Conservation (phyloP, 2,113 vertebrate species). For the Myotis brandtii region DNA sequence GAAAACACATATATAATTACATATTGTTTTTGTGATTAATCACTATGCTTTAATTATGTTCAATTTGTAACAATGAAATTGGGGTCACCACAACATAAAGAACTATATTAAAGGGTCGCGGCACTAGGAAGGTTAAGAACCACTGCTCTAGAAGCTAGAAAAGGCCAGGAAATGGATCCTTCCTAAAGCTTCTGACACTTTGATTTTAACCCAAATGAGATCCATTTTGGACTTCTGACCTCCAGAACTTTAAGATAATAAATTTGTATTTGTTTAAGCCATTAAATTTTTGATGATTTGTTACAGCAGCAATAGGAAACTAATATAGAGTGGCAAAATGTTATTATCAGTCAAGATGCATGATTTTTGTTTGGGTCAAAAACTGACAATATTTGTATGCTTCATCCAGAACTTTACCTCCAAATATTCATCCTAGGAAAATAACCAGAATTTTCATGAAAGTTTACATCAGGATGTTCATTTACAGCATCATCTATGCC, state of each 20-base stretch:
- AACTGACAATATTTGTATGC: background rate
- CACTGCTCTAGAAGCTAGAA: background rate
- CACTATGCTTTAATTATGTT: too few species aligned
- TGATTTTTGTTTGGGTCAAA: background rate
- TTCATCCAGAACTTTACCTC: slow-evolving; percentile 28
- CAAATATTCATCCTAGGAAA: slow-evolving; percentile 22
- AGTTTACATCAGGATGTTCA: background rate
- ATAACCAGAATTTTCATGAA: slow-evolving; percentile 14
- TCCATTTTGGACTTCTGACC: background rate
- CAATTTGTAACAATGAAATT: too few species aligned
- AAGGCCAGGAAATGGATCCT: background rate
- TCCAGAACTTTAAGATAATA: background rate
- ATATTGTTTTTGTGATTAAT: too few species aligned
- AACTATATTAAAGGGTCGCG: too few species aligned
- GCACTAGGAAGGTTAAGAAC: too few species aligned
- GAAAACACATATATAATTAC: too few species aligned
- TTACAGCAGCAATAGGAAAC: background rate
- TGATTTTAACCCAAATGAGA: background rate
- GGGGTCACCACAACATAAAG: too few species aligned
- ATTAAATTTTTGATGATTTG: background rate
- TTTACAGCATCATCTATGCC: background rate
- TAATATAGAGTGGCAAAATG: background rate
- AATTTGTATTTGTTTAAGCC: background rate
- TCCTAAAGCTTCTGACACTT: background rate
- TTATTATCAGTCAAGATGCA: background rate